Evolutionary conservation across 1,140 invertebrate genomes (phyloP), one percentile per base, ranked within the genome.

Genomic region (Spodoptera frugiperda): DNA sequence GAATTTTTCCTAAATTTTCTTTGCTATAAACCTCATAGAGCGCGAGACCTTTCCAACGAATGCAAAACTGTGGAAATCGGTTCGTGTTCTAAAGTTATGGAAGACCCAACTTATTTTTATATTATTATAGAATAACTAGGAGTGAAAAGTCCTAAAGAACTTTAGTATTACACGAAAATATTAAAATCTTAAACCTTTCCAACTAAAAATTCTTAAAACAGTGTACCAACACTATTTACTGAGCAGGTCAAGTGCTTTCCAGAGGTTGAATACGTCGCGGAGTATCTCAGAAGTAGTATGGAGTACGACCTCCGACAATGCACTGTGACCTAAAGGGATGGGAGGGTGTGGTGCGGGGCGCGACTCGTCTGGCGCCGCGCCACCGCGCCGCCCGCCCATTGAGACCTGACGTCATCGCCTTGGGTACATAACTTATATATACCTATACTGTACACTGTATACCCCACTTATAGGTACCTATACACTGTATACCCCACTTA

Each of bases 321-420:
- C 63, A 48, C 21, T 46, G 63, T 21, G 30, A 46, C 51, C 44
- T 3, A 21, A 14, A 30, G 19, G 49, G 30, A 15, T 48, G 63
- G 61, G 48, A 11, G 15, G 44, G 49, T n/a, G 46, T 8, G 55
- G 6, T 8, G n/a, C 6, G 25, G 14, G 57, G 49, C 4, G 12
- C 68, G 72, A 21, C n/a, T n/a, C 21, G 68, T 67, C 72, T 80
- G 78, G 75, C 77, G 78, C 46, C 55, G 75, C 57, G 82, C 73
- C 78, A 78, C 55, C 39, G 75, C 25, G 70, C 74, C 78, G 79
- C 71, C 77, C 74, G 46, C 72, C 72, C 81, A 78, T 80, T 82
- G 68, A 76, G 80, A 63, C 51, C 65, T 82, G 82, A 84, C 80
- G 82, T 84, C 82, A 84, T 33, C 44, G 59, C 59, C 80, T 48